A percentile compares a stretch with the other conserved stretches of the same genome.
phyloP scores from a whole-genome alignment of 1,140 invertebrate genomes.

The Drosophila busckii region DNA sequence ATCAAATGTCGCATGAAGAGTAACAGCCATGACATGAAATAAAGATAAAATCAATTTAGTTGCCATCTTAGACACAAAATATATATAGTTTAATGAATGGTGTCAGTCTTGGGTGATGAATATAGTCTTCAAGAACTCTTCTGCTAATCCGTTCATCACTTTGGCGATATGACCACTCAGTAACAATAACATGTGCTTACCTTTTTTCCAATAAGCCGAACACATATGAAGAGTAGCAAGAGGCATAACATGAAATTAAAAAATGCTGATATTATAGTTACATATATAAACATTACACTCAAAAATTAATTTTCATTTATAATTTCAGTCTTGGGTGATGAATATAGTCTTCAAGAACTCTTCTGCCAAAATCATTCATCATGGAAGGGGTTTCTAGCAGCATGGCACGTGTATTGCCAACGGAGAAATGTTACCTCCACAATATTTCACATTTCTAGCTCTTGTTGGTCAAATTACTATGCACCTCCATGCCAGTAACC shows the following conservation, averaged over 20 bases:
- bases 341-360: conserved; percentile 78
- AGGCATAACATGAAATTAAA: conserved; percentile 20
- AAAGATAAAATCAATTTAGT: conserved; percentile 22
- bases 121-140: conserved; percentile 79
- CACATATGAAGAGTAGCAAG: background rate
- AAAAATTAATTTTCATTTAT: background rate
- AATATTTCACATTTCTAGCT: conserved; percentile 5
- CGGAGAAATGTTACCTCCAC: conserved; percentile 49
- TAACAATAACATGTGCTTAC: conserved; percentile 24
- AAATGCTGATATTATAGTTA: background rate
- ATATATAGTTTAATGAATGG: background rate
- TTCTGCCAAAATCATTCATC: conserved; percentile 63
- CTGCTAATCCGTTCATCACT: conserved; percentile 61
- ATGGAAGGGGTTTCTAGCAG: conserved; percentile 12
- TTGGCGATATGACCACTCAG: background rate
- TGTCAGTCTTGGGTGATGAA: conserved; percentile 79
- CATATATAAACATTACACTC: background rate
- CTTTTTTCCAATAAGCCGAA: conserved; percentile 18
- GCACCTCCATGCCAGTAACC: background rate
- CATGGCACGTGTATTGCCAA: conserved; percentile 44
- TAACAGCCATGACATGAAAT: conserved; percentile 23
- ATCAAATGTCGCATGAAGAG: background rate
- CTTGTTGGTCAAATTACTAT: conserved; percentile 13
- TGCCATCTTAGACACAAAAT: background rate
- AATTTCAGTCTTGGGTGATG: conserved; percentile 70